Conservation (phyloP, 2,797 vertebrate genomes). For the Myiotriccus ornatus region DNA sequence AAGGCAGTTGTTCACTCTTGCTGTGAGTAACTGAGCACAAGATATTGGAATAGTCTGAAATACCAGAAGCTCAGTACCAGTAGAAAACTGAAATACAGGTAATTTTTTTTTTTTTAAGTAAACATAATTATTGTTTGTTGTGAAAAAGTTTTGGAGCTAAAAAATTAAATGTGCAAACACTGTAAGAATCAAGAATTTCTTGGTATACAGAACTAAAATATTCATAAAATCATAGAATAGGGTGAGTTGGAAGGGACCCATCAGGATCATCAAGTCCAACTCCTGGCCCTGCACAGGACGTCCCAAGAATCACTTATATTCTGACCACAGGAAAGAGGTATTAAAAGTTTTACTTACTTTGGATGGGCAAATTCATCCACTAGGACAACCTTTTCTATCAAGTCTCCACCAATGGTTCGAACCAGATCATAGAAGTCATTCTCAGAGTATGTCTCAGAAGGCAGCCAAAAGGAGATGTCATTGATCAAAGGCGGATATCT, state of each 20-base stretch:
- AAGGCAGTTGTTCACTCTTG: not conserved
- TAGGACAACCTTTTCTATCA: constrained; percentile 90
- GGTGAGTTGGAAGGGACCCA: not conserved
- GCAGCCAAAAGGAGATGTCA: constrained; percentile 97
- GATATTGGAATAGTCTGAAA: not conserved
- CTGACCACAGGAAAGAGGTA: not conserved
- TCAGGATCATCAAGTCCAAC: not conserved
- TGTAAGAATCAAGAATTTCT: not conserved
- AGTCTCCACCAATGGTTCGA: constrained; percentile 86
- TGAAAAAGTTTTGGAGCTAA: constrained; percentile 1
- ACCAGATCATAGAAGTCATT: constrained; percentile 96
- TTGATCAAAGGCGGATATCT: constrained; percentile 88
- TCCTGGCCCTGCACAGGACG: not conserved
- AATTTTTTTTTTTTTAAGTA: not conserved
- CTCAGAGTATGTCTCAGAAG: constrained; percentile 78
- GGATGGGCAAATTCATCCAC: constrained; percentile 89
- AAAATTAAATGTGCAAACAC: not conserved
- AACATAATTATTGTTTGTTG: not conserved
- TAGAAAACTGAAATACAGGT: not conserved
- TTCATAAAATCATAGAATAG: not conserved
- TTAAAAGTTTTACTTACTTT: constrained; percentile 80
- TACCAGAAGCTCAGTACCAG: not conserved
- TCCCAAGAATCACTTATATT: not conserved
- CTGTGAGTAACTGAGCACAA: not conserved
- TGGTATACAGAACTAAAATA: not conserved